These are phyloP conservation scores for Echinometra lucunter DNA, from an alignment of 53 echinoderm and acorn worm genomes.

Conservation along the genomic window DNA sequence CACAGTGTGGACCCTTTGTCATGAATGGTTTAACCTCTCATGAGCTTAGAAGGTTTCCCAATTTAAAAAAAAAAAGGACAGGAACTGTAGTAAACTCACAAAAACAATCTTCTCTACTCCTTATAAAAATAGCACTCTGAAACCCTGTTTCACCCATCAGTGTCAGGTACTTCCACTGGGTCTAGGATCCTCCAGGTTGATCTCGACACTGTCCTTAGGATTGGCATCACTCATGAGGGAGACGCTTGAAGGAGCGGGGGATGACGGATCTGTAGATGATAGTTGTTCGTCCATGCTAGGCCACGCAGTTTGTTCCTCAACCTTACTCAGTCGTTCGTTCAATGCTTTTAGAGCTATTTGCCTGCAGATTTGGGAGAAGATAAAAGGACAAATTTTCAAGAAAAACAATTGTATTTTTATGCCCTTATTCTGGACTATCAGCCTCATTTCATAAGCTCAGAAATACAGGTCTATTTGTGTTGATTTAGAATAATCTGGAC, in stretches of 20 bases:
- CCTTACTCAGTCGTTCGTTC: conserved; percentile 93
- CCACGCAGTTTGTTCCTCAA: conserved; percentile 97
- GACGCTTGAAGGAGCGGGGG: conserved; percentile 60
- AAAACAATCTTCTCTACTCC: background rate
- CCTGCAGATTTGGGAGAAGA: conserved; percentile 58
- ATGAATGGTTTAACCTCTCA: too few relatives aligned
- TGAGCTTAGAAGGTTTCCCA: background rate
- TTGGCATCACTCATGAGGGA: conserved; percentile 56
- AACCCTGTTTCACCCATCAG: background rate
- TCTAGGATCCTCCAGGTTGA: conserved; percentile 57
- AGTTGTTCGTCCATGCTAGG: conserved; percentile 96
- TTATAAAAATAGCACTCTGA: background rate
- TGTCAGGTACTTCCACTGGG: background rate
- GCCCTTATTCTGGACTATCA: background rate
- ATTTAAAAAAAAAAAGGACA: background rate
- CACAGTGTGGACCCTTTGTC: too few relatives aligned
- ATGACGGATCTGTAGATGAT: conserved; percentile 72
- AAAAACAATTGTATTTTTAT: background rate
- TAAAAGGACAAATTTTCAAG: too few relatives aligned
- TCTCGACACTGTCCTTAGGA: conserved; percentile 54
- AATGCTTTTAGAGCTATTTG: conserved; percentile 96
- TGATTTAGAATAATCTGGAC: background rate
- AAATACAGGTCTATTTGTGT: too few relatives aligned
- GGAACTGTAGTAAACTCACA: background rate
- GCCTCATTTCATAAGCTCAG: background rate